Base-by-base conservation (phyloP, 2,888 invertebrate species). In the Pomacea canaliculata region DNA sequence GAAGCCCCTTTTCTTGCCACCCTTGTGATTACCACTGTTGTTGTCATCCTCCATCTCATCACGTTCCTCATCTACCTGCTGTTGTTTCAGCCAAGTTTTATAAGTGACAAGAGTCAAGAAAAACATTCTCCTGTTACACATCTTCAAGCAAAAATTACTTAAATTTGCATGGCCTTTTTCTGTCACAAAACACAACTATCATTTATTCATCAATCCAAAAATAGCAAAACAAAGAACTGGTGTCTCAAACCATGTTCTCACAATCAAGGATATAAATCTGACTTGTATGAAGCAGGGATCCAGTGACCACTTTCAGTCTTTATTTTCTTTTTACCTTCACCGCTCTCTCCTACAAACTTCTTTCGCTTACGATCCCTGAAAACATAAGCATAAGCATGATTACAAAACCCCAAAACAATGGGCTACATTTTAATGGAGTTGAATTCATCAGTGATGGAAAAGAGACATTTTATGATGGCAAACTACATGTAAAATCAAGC, bases 291-390 rank as follows among this genome's bases (percentile, higher is more conserved):
- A 0, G 98, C 96, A 0, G 98, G 95, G 84, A 99, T 97, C 94
- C 96, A 96, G 0, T 94, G 94, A 27, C 98, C 99, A 79, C 97
- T 97, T 92, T 99, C 99, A 0, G 98, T 98, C 85, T 95, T 94
- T 82, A 99, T 97, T 92, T 95, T 96, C 75, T 94, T 95, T 83
- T 94, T 94, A 7, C 83, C 80, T 19, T 82, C 89, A 80, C 73
- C 83, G 76, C 71, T 82, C 71, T 71, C 83, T 56, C 89, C 87
- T 59, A 99, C 94, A 94, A 97, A 97, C 92, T 96, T 98, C 93
- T 98, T 99, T 91, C 96, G 95, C 90, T 97, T 97, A 71, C 97
- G 93, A 92, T 99, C 98, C 99, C 99, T 92, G 83, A 8, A 70
- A 18, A 48, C 65, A 23, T 23, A 23, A 23, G 23, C 23, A 23